Evolutionary conservation across 2,113 vertebrate species (phyloP).

Genomic region (Eurypyga helias): DNA sequence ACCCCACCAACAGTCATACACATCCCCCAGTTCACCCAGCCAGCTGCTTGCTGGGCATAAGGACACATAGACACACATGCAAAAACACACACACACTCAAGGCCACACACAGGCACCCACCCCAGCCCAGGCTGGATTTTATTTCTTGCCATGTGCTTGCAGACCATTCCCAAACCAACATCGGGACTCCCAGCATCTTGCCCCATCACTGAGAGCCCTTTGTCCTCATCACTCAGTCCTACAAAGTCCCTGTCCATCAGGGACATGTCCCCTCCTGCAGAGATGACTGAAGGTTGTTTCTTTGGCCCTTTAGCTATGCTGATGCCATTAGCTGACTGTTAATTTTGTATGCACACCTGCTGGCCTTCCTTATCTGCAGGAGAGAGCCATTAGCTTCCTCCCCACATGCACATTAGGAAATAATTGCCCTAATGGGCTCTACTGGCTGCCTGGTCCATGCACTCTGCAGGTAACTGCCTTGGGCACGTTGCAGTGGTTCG

Average conservation of each 20-base stretch:
- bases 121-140: background rate
- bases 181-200: background rate
- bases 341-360: background rate
- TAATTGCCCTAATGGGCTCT: background rate
- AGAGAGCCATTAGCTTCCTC: background rate
- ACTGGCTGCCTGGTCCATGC: fast-evolving
- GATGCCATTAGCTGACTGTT: background rate
- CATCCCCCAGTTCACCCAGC: background rate
- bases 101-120: background rate
- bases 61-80: too few relatives aligned
- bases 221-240: background rate
- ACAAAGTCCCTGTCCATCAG: background rate
- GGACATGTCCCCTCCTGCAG: background rate
- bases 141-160: background rate
- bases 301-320: background rate
- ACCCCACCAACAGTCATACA: fast-evolving
- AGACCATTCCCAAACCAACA: background rate
- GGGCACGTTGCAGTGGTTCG: background rate
- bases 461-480: background rate
- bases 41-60: background rate
- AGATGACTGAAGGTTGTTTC: background rate
- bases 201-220: background rate
- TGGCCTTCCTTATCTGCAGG: background rate
- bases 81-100: background rate
- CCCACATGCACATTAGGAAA: background rate